Conservation (phyloP, 2,888 invertebrate species). For the Eilema caniola region DNA sequence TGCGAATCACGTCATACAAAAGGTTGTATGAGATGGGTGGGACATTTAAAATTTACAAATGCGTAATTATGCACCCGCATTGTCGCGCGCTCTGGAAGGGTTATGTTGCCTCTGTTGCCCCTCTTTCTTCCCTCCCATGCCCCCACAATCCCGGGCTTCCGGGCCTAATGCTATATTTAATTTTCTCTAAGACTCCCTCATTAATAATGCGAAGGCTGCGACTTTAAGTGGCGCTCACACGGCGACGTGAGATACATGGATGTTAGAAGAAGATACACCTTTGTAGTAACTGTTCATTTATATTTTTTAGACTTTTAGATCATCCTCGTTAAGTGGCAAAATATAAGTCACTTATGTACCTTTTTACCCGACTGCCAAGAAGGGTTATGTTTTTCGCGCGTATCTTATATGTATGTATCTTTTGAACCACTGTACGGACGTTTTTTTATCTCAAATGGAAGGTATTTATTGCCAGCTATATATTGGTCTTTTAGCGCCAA, state of each 20-base stretch:
- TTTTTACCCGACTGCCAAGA: no score
- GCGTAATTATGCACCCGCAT: constrained; percentile 87
- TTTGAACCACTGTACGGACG: no score
- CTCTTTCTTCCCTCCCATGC: constrained; percentile 61
- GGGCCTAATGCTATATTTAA: constrained; percentile 87
- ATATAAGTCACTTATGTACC: background rate
- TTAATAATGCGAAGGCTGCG: constrained; percentile 86
- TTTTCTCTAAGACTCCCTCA: constrained; percentile 87
- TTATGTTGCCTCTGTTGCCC: constrained; percentile 67
- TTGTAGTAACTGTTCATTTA: constrained; percentile 20
- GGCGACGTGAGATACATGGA: constrained; percentile 70
- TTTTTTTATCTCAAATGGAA: no score
- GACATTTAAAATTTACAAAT: constrained; percentile 87
- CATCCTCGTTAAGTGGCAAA: background rate
- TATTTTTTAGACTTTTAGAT: background rate
- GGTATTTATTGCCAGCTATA: no score
- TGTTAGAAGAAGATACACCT: constrained; percentile 59
- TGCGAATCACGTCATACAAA: constrained; percentile 85
- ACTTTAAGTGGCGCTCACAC: constrained; percentile 87
- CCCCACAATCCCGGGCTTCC: constrained; percentile 80
- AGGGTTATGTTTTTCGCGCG: no score
- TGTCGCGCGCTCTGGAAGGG: constrained; percentile 80
- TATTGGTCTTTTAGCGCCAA: no score
- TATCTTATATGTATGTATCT: no score
- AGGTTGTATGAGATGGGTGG: constrained; percentile 83